Evolutionary conservation across 2,888 invertebrate genomes (phyloP).

Genomic region (Homarus gammarus): DNA sequence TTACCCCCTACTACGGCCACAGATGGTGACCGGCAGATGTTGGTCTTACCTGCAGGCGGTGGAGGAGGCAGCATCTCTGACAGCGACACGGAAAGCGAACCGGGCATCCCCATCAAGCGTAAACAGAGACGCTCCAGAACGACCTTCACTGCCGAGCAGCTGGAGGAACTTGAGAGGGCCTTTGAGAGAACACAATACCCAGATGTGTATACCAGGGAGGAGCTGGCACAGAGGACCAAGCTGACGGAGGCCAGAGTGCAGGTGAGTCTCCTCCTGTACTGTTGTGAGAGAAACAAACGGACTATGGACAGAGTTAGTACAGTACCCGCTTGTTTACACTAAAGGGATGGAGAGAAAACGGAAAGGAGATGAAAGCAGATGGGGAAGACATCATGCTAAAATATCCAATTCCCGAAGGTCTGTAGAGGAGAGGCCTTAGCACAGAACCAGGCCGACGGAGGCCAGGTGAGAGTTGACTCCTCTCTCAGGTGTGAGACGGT

Average conservation of each 20-base stretch:
- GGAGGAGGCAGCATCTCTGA: constrained; percentile 81
- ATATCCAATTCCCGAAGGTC: too few relatives aligned
- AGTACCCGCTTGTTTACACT: too few relatives aligned
- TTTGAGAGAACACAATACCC: constrained; percentile 96
- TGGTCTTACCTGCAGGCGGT: constrained; percentile 45
- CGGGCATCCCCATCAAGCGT: constrained; percentile 92
- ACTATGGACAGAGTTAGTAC: too few relatives aligned
- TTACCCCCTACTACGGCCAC: constrained; percentile 26
- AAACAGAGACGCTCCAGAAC: constrained; percentile 95
- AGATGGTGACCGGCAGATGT: constrained; percentile 49
- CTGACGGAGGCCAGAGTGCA: constrained; percentile 96
- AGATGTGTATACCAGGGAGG: constrained; percentile 95
- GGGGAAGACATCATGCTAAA: too few relatives aligned
- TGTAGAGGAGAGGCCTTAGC: too few relatives aligned
- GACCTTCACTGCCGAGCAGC: constrained; percentile 94
- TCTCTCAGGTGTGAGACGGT: too few relatives aligned
- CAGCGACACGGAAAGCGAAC: constrained; percentile 92
- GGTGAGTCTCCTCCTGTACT: too few relatives aligned
- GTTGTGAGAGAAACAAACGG: too few relatives aligned
- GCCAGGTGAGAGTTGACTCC: too few relatives aligned
- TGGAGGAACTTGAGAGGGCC: constrained; percentile 92
- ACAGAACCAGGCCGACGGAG: too few relatives aligned
- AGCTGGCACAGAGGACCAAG: constrained; percentile 88
- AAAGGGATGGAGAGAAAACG: too few relatives aligned
- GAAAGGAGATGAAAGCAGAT: too few relatives aligned